Evolutionary conservation across 2,888 invertebrate species (phyloP).

Genomic region (Perithous albicinctus): DNA sequence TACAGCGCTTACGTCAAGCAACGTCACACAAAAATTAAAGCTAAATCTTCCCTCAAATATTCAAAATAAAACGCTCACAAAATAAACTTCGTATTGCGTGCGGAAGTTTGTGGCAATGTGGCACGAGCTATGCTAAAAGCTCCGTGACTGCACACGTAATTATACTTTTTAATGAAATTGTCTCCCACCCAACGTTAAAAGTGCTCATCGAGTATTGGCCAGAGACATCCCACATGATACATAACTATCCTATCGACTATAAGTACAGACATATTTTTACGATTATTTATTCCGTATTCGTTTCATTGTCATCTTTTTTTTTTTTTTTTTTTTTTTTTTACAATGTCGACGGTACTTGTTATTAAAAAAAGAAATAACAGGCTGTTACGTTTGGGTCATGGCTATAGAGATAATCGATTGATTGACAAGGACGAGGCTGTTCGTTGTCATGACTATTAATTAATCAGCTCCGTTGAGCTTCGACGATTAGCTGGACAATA

Average conservation of each 20-base stretch:
- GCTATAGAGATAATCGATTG: background rate
- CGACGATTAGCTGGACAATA: conserved; percentile 29
- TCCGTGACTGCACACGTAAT: conserved; percentile 21
- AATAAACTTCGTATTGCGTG: background rate
- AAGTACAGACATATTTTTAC: conserved; percentile 5
- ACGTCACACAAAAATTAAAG: background rate
- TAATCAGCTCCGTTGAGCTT: conserved; percentile 15
- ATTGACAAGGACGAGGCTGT: conserved; percentile 48
- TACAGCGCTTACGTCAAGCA: background rate
- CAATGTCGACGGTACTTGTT: background rate
- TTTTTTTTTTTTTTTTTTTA: too few relatives aligned
- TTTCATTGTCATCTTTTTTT: too few relatives aligned
- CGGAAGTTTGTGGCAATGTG: background rate
- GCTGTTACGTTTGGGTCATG: conserved; percentile 42
- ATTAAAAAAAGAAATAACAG: background rate
- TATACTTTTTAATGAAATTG: conserved; percentile 55
- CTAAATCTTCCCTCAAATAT: background rate
- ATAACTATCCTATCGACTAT: conserved; percentile 1
- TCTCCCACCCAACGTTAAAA: conserved; percentile 7
- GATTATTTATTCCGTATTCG: conserved; percentile 10
- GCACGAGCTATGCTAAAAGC: conserved; percentile 17
- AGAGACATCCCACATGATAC: conserved; percentile 34
- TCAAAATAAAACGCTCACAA: background rate
- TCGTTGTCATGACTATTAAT: conserved; percentile 35
- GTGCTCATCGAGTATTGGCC: conserved; percentile 19